Base-by-base conservation (phyloP, 2,888 invertebrate species). In the Drosophila subsilvestris region DNA sequence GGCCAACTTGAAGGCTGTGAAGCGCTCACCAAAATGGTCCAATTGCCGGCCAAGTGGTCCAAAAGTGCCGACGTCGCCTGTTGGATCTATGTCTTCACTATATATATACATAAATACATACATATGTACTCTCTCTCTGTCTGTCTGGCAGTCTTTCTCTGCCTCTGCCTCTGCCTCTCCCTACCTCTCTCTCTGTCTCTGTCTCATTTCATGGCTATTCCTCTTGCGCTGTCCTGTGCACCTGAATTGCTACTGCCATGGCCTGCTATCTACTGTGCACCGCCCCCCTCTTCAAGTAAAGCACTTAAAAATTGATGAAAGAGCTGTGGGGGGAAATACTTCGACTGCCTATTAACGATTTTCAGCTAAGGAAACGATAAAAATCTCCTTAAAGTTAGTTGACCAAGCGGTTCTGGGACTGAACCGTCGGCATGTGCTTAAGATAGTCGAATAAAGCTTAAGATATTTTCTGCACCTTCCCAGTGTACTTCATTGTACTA, bases 11-110 rank as follows among this genome's bases (percentile, higher is more conserved):
- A 69, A 72, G 62, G 53, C 70, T 49, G 69, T 61, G 53, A 69
- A 71, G 71, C 54, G 69, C 48, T 50, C 70, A 66, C 49, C 69
- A 53, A 69, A 71, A 69, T 69, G 72, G 71, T 71, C 72, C 69
- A 69, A 71, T 69, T 71, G 71, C 72, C 71, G 54, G 72, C 71
- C 69, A 69, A 69, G 69, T 69, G 72, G 54, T 42, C 72, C 69
- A 61, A 69, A 69, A 71, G 69, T 71, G 61, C 54, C 72, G 54
- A 54, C 72, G 69, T 57, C 61, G 62, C 62, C 72, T 54, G 72
- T 69, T 69, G 59, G 67, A 68, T 67, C 68, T 56, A 37, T 48
- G 66, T 56, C 66, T 66, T 56, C 67, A 49, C 65, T 29, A 45
- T 42, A 20, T 54, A 22, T 54, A 54, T 25, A 25, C 1, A 25